Evolutionary conservation across 2,113 vertebrate genomes (phyloP).

Genomic region (Anhinga rufa): DNA sequence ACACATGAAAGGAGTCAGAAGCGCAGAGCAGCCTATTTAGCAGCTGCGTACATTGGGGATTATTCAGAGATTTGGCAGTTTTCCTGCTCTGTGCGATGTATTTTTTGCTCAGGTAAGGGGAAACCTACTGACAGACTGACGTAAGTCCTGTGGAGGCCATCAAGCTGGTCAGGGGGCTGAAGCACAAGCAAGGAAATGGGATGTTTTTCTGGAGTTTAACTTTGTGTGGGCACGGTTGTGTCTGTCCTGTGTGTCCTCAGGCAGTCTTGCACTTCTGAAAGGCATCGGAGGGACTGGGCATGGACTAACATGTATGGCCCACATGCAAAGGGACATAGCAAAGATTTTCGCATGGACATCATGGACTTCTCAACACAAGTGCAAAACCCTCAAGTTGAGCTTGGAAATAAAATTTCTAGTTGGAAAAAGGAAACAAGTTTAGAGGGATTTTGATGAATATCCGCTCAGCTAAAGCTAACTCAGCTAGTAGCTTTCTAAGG

Average conservation of each 20-base stretch:
- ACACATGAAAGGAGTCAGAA: neutral
- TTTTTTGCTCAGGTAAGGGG: neutral
- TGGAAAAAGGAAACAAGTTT: neutral
- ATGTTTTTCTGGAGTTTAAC: neutral
- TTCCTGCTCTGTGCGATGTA: neutral
- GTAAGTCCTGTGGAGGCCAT: neutral
- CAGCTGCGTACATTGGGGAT: neutral
- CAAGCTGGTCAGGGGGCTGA: neutral
- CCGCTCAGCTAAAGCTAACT: neutral
- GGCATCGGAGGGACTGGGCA: neutral
- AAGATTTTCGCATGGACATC: neutral
- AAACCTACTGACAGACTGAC: neutral
- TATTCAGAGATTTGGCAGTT: neutral
- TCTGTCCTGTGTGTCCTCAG: neutral
- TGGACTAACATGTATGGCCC: rapidly evolving
- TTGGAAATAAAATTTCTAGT: neutral
- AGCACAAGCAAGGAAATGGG: neutral
- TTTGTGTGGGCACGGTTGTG: neutral
- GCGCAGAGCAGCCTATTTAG: neutral
- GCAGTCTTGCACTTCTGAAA: neutral
- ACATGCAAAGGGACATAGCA: rapidly evolving
- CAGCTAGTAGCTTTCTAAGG: neutral
- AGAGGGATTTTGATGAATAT: neutral
- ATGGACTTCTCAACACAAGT: neutral
- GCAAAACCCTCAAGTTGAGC: rapidly evolving